Percentiles rank a stretch among this genome's conserved stretches.
phyloP scores from a whole-genome alignment of 2,113 vertebrate genomes.

The Phylloscopus trochilus region DNA sequence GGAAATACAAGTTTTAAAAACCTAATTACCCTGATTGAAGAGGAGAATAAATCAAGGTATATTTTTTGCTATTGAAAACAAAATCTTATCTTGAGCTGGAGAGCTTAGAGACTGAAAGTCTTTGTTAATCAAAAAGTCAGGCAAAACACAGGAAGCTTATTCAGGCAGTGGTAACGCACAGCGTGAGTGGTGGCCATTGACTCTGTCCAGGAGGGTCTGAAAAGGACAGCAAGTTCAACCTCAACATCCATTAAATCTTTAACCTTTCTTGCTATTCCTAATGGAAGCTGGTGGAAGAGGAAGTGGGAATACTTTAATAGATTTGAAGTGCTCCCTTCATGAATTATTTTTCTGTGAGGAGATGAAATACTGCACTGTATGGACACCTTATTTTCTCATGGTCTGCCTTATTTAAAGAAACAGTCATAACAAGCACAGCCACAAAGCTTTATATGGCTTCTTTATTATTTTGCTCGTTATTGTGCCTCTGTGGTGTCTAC shows the following conservation, averaged over 20 bases:
- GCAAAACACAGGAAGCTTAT: not conserved
- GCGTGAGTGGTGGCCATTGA: not conserved
- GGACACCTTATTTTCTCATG: slow-evolving; percentile 66
- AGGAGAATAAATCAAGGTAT: not conserved
- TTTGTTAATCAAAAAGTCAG: slow-evolving; percentile 24
- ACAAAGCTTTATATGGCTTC: slow-evolving; percentile 69
- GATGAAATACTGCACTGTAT: slow-evolving; percentile 48
- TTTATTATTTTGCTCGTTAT: slow-evolving; percentile 73
- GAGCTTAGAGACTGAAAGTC: not conserved
- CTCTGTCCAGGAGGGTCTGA: not conserved
- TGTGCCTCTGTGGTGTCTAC: slow-evolving; percentile 66
- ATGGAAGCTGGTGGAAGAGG: slow-evolving; percentile 12
- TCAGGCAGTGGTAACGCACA: not conserved
- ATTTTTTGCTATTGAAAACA: not conserved
- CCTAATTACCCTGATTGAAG: not conserved
- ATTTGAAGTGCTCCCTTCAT: slow-evolving; percentile 57
- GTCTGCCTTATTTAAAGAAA: slow-evolving; percentile 63
- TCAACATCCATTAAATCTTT: slow-evolving; percentile 35
- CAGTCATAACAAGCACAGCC: slow-evolving; percentile 34
- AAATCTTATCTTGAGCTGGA: not conserved
- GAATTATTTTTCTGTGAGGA: slow-evolving; percentile 60
- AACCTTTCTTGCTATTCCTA: slow-evolving; percentile 49
- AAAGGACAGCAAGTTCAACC: slow-evolving; percentile 36
- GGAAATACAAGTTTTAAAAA: not conserved
- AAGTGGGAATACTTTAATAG: slow-evolving; percentile 61